Base-by-base conservation (phyloP, 1,140 invertebrate species). In the Euglossa dilemma region DNA sequence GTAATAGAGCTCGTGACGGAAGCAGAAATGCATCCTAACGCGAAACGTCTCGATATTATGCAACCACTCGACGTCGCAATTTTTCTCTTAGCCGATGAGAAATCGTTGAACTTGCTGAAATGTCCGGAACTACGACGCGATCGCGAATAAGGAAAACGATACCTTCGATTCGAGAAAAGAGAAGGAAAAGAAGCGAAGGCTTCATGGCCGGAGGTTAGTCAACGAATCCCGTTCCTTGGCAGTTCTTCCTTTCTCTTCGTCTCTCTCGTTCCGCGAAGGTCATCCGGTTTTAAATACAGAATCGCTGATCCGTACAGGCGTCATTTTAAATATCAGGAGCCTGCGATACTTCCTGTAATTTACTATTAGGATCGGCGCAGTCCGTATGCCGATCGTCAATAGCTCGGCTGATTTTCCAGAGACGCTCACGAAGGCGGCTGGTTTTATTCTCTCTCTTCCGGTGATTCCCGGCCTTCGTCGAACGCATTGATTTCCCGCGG, bases 271-370 rank as follows among this genome's bases (percentile, higher is more conserved):
- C 28, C 45, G 16, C 36, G 89, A 91, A 91, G 90, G 90, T 54
- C 87, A 45, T 23, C 87, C 70, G 63, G 90, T 89, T 89, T 90
- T 85, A 83, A 85, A 86, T 87, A 79, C 83, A 78, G 84, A 91
- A 90, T 67, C 61, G 47, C 50, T 61, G 70, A 84, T 86, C 64
- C 80, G 69, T 79, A 50, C 54, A 77, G 61, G 54, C 75, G 56
- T 85, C 61, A 87, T 83, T 82, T 77, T 70, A 80, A 85, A 74
- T 83, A 83, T 36, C 23, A 20, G 18, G 18, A 74, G 56, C 25
- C 78, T 67, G 59, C 28, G 67, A 61, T 64, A 88, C 73, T 85
- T 87, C 82, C 85, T 84, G 72, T 7, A 76, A 73, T 72, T 72
- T 76, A 69, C 57, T n/a, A 43, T 12, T 28, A 67, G 52, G n/a